phyloP scores from a whole-genome alignment of 2,797 vertebrate species.

The Phrynocephalus vlangalii region DNA sequence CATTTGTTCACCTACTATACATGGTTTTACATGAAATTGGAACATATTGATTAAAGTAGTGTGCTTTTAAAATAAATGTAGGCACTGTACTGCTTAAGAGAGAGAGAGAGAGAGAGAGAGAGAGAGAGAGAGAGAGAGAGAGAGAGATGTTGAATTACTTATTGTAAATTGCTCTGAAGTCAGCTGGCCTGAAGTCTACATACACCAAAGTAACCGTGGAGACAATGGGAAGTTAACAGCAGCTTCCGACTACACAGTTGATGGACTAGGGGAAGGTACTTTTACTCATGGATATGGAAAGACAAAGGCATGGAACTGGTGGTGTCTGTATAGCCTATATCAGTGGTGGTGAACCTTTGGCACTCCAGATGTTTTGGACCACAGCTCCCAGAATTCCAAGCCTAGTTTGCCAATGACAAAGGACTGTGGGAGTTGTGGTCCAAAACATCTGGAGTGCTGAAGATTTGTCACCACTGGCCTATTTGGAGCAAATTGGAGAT shows the following conservation, averaged over 20 bases:
- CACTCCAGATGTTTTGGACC: too few relatives aligned
- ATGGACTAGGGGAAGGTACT: neutral
- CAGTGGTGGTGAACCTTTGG: too few relatives aligned
- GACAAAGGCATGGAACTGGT: neutral
- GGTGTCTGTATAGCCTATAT: too few relatives aligned
- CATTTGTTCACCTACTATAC: slow-evolving; percentile 26
- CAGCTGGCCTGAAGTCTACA: slow-evolving; percentile 71
- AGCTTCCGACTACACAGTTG: neutral
- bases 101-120: slow-evolving; percentile 16
- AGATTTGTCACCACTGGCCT: too few relatives aligned
- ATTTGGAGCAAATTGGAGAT: too few relatives aligned
- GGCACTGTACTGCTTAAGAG: slow-evolving; percentile 62
- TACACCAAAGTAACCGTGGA: neutral
- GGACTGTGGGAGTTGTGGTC: too few relatives aligned
- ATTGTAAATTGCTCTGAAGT: slow-evolving; percentile 79
- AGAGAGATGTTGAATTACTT: slow-evolving; percentile 79
- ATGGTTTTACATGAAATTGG: slow-evolving; percentile 45
- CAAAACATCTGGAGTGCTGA: too few relatives aligned
- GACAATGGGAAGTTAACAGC: too few relatives aligned
- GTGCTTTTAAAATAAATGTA: slow-evolving; percentile 70
- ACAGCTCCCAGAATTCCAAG: too few relatives aligned
- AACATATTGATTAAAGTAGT: slow-evolving; percentile 62
- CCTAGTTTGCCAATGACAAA: too few relatives aligned
- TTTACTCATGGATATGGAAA: neutral
- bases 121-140: slow-evolving; percentile 47